Conservation (phyloP, 2,888 invertebrate species). For the Caenorhabditis parvicauda region DNA sequence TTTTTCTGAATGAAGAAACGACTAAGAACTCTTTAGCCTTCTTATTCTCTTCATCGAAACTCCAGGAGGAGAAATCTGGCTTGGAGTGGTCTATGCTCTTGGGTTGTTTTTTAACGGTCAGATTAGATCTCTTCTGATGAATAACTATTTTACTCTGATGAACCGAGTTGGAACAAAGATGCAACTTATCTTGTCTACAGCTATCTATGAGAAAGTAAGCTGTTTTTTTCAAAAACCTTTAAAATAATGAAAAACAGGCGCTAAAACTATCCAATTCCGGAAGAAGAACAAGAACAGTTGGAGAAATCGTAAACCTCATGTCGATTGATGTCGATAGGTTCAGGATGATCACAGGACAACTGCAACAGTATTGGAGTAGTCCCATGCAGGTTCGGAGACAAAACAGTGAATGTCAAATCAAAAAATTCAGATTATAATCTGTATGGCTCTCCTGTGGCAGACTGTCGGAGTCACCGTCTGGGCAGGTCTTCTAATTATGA, state of each 20-base stretch:
- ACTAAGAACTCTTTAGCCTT: constrained; percentile 23
- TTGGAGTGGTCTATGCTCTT: constrained; percentile 50
- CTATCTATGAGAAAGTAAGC: constrained; percentile 63
- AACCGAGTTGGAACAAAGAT: constrained; percentile 53
- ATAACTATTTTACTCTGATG: constrained; percentile 49
- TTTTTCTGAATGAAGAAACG: neutral
- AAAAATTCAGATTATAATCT: constrained; percentile 46
- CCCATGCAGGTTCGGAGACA: constrained; percentile 43
- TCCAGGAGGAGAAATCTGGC: constrained; percentile 42
- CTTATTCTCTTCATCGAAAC: constrained; percentile 58
- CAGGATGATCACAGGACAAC: constrained; percentile 61
- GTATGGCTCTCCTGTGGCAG: constrained; percentile 64
- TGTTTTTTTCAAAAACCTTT: neutral
- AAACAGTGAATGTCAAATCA: neutral
- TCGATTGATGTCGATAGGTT: constrained; percentile 66
- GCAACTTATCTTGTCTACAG: constrained; percentile 52
- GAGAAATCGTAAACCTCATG: constrained; percentile 69
- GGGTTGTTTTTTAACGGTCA: constrained; percentile 46
- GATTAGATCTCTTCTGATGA: constrained; percentile 33
- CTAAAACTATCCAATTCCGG: constrained; percentile 65
- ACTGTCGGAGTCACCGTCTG: constrained; percentile 77
- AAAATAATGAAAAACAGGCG: constrained; percentile 38
- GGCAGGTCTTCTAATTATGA: constrained; percentile 86
- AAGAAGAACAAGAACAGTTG: constrained; percentile 65
- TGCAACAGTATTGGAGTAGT: constrained; percentile 61